Percentiles rank a stretch among this genome's conserved stretches.
Evolutionary conservation across 1,140 invertebrate species (phyloP).

Genomic region (Lordiphosa mommai): DNA sequence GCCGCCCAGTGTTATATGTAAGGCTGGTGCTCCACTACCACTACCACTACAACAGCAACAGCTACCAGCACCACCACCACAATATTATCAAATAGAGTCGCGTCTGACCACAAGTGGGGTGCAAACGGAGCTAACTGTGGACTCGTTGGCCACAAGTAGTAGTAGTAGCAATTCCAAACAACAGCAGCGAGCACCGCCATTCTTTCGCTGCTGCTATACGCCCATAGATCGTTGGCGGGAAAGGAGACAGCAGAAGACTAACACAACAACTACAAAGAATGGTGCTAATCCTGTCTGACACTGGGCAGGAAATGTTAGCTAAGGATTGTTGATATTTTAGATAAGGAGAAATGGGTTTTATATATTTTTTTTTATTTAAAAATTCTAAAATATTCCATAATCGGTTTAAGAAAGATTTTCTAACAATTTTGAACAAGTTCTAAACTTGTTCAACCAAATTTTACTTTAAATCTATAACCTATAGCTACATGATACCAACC

Average conservation of each 20-base stretch:
- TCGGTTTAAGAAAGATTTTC: too few relatives aligned
- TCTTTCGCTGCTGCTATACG: constrained; percentile 78
- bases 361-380: too few relatives aligned
- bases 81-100: constrained; percentile 43
- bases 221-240: constrained; percentile 77
- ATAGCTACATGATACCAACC: too few relatives aligned
- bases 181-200: constrained; percentile 41
- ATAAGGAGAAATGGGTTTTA: too few relatives aligned
- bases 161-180: constrained; percentile 27
- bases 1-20: constrained; percentile 67
- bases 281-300: constrained; percentile 64
- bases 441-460: too few relatives aligned
- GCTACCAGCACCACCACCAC: constrained; percentile 10
- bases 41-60: not conserved
- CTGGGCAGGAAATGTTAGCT: constrained; percentile 9
- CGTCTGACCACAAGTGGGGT: constrained; percentile 72
- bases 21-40: constrained; percentile 45
- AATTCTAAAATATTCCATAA: too few relatives aligned
- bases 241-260: constrained; percentile 47
- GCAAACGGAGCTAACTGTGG: constrained; percentile 69
- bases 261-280: constrained; percentile 36
- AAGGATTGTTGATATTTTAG: too few relatives aligned
- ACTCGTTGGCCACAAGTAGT: constrained; percentile 40
- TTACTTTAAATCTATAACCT: too few relatives aligned
- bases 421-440: too few relatives aligned